These are phyloP conservation scores for Ceratotherium simum DNA, from an alignment of 2,113 vertebrate genomes.

Conservation along the genomic window DNA sequence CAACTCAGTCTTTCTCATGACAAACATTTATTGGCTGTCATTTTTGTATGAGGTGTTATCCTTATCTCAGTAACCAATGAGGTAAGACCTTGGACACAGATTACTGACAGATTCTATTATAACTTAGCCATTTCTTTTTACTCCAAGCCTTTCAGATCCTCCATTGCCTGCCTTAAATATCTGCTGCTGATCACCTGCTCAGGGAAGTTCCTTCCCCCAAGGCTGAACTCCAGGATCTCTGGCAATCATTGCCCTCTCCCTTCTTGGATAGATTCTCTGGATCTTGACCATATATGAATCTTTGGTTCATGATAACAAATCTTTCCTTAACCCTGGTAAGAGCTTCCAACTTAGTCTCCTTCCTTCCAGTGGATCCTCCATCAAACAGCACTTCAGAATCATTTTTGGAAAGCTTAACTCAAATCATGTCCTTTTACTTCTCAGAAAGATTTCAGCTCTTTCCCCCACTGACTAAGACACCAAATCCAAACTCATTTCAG, in stretches of 20 bases:
- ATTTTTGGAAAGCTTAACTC: neutral
- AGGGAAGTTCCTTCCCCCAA: neutral
- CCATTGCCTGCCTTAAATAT: neutral
- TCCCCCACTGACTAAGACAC: neutral
- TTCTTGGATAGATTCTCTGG: neutral
- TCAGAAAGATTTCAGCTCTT: neutral
- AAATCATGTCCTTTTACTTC: neutral
- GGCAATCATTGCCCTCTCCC: neutral
- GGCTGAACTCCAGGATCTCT: neutral
- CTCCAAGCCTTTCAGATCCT: neutral
- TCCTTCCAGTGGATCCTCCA: neutral
- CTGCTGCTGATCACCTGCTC: neutral
- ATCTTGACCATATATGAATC: neutral
- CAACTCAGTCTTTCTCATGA: neutral
- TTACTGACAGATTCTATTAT: neutral
- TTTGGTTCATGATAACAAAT: neutral
- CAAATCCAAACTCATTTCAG: neutral
- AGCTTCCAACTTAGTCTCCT: neutral
- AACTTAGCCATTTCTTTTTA: slow-evolving; percentile 1
- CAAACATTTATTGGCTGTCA: neutral
- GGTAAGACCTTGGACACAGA: neutral
- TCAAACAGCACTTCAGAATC: neutral
- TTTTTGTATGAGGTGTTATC: neutral
- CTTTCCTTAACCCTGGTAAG: neutral
- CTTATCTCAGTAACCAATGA: neutral